These are phyloP conservation scores for Chaetodon trifasciatus DNA, from an alignment of 2,797 vertebrate genomes.

Conservation along the genomic window DNA sequence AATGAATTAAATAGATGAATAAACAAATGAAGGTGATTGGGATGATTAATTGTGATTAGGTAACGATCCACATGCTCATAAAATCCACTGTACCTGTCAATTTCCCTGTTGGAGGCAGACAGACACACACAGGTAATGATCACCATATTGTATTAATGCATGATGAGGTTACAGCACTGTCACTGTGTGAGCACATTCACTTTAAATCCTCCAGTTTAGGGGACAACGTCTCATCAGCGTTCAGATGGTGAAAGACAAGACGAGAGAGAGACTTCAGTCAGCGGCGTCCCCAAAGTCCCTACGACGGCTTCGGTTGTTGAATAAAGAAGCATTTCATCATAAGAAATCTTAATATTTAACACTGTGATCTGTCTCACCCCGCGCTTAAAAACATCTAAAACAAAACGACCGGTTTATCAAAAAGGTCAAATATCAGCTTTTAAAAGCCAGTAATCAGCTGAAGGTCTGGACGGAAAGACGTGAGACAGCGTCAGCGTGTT, in stretches of 20 bases:
- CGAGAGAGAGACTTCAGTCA: not conserved
- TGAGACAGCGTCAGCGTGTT: no score
- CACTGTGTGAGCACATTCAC: not conserved
- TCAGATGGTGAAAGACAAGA: not conserved
- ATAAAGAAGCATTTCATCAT: not conserved
- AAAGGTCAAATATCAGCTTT: not conserved
- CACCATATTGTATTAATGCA: not conserved
- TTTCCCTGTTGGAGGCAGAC: slow-evolving; percentile 68
- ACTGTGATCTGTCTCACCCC: not conserved
- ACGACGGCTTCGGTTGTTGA: not conserved
- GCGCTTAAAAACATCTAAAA: not conserved
- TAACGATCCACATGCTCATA: slow-evolving; percentile 21
- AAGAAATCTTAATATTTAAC: not conserved
- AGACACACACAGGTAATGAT: slow-evolving; percentile 34
- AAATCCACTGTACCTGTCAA: slow-evolving; percentile 70
- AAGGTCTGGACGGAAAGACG: not conserved
- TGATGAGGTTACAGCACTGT: not conserved
- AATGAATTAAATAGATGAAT: no score
- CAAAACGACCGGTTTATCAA: not conserved
- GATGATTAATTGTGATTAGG: slow-evolving; percentile 47
- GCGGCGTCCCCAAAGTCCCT: not conserved
- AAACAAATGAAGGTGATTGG: slow-evolving; percentile 13
- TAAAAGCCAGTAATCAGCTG: not conserved
- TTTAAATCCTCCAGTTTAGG: not conserved
- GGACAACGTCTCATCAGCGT: not conserved